Base-by-base conservation (phyloP, 1,140 invertebrate species). In the Lineus longissimus region DNA sequence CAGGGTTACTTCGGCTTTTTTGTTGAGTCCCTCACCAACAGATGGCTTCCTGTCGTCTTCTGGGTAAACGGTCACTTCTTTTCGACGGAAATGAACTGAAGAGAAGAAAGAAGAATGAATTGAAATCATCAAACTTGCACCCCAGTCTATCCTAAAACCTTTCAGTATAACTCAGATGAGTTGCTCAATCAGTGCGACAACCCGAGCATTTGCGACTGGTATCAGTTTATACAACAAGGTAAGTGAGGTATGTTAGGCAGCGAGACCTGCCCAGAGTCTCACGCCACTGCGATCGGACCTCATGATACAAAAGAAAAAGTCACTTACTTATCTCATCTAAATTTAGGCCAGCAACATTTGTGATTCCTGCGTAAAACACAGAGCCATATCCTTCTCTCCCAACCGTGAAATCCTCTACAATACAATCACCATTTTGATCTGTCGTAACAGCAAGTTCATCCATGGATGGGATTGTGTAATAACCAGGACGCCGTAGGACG, bases 371-470 rank as follows among this genome's bases (percentile, higher is more conserved):
- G 76, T 94, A 99, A 76, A 86, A 92, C 0, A 99, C 90, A 80
- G 91, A 93, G 25, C 97, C 96, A 81, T 94, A 98, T 51, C 92
- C 91, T 62, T 89, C 85, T 17, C 95, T 85, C 0, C 94, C 95
- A 56, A 98, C 85, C 0, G 91, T 93, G 66, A 98, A 92, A 55
- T 93, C 88, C n/a, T 92, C 88, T 13, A 97, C 90, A 31, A 92
- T 81, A 77, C 94, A 97, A 25, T 85, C 85, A n/a, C 91, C 90
- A 76, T 91, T 86, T 41, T 77, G 76, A 78, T 91, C 85, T 13
- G 88, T 81, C 33, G 89, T 79, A 30, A 80, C 73, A 2, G 76
- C 83, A 36, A 97, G 83, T 62, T 94, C 90, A 58, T 92, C 87
- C 62, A 94, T 67, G 13, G 87, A 82, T 0, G 94, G 94, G 51